Conservation (phyloP, 2,888 invertebrate genomes). For the Elaeidobius kamerunicus region DNA sequence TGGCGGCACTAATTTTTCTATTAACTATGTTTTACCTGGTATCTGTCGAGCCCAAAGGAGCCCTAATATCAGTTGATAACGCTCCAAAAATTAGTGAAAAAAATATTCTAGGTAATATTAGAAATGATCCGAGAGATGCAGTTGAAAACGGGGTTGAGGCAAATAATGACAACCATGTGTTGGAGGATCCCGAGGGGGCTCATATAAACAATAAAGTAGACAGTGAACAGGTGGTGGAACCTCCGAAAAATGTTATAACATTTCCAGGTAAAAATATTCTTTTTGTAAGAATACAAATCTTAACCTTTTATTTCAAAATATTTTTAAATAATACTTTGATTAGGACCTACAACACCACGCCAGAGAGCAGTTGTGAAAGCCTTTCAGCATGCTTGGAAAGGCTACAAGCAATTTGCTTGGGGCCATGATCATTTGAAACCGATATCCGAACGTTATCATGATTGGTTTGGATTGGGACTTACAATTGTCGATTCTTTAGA, state of each 20-base stretch:
- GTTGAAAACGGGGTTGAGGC: slow-evolving; percentile 40
- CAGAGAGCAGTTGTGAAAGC: slow-evolving; percentile 86
- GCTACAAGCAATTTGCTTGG: slow-evolving; percentile 94
- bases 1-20: slow-evolving; percentile 56
- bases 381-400: slow-evolving; percentile 91
- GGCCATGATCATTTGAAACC: slow-evolving; percentile 96
- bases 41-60: slow-evolving; percentile 48
- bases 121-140: slow-evolving; percentile 41
- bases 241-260: slow-evolving; percentile 38
- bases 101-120: slow-evolving; percentile 41
- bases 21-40: slow-evolving; percentile 61
- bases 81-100: slow-evolving; percentile 40
- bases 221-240: slow-evolving; percentile 40
- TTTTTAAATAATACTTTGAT: too few relatives aligned
- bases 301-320: too few relatives aligned
- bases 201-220: slow-evolving; percentile 36
- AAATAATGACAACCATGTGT: slow-evolving; percentile 47
- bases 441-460: slow-evolving; percentile 74
- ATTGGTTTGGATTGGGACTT: slow-evolving; percentile 97
- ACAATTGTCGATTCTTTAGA: slow-evolving; percentile 94
- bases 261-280: slow-evolving; percentile 45
- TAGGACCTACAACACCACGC: slow-evolving; percentile 74
- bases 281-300: too few relatives aligned
- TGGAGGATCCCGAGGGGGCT: slow-evolving; percentile 29
- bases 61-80: slow-evolving; percentile 39